phyloP scores from a whole-genome alignment of 64 coral and sea anemone genomes.

The Stichodactyla mertensii region DNA sequence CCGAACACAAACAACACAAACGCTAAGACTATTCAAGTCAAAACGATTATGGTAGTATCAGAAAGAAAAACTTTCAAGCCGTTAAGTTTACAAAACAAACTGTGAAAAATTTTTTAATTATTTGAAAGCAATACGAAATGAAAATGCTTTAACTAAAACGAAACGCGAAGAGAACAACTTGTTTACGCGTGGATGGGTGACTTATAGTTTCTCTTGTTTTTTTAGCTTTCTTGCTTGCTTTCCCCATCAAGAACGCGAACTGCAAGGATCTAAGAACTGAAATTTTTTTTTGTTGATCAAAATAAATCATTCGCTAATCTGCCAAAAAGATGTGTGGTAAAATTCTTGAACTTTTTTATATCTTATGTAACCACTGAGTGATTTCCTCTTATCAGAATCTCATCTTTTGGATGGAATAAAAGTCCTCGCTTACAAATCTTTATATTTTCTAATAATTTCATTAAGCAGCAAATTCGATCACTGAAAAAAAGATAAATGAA shows the following conservation, averaged over 20 bases:
- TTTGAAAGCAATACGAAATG: neutral
- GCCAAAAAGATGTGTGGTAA: too few relatives aligned
- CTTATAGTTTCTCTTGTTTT: neutral
- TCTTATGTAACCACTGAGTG: too few relatives aligned
- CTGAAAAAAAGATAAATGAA: neutral
- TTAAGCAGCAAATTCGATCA: neutral
- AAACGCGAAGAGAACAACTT: neutral
- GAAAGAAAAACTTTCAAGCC: neutral
- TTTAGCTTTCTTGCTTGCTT: too few relatives aligned
- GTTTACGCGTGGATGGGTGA: neutral
- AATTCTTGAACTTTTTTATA: too few relatives aligned
- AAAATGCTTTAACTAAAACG: neutral
- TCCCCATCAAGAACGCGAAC: too few relatives aligned
- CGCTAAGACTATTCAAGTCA: neutral
- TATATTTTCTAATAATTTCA: too few relatives aligned
- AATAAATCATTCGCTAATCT: too few relatives aligned
- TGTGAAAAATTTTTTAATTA: neutral
- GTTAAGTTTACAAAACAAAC: neutral
- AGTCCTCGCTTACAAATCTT: too few relatives aligned
- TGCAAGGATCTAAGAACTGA: too few relatives aligned
- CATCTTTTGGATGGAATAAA: too few relatives aligned
- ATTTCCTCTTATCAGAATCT: too few relatives aligned
- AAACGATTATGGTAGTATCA: neutral
- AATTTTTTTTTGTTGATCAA: too few relatives aligned
- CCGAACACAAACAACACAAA: neutral